Conservation (phyloP, 2,888 invertebrate species). For the Drosophila rellima region DNA sequence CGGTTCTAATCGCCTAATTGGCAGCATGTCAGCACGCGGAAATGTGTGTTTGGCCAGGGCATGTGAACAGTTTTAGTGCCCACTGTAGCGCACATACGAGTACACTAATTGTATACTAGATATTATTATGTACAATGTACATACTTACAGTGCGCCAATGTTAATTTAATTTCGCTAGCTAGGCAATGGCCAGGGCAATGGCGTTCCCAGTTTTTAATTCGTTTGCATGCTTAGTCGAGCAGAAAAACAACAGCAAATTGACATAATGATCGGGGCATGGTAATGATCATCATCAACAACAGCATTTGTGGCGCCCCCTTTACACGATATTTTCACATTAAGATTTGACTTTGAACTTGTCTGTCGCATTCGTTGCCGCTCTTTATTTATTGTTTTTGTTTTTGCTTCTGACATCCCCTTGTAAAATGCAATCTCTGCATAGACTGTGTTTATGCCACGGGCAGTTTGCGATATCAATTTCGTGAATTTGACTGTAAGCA, state of each 20-base stretch:
- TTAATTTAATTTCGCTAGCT: slow-evolving; percentile 73
- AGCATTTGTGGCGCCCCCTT: slow-evolving; percentile 57
- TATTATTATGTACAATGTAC: background rate
- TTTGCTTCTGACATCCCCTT: slow-evolving; percentile 14
- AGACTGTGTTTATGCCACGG: slow-evolving; percentile 3
- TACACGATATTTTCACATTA: slow-evolving; percentile 40
- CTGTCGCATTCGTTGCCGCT: slow-evolving; percentile 13
- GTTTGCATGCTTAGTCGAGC: slow-evolving; percentile 78
- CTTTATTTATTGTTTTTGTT: slow-evolving; percentile 18
- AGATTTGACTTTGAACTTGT: slow-evolving; percentile 66
- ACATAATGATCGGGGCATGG: slow-evolving; percentile 64
- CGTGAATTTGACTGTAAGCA: background rate
- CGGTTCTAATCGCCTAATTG: slow-evolving; percentile 70
- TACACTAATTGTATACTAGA: background rate
- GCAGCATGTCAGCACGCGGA: slow-evolving; percentile 65
- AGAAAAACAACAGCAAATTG: slow-evolving; percentile 73
- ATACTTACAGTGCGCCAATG: slow-evolving; percentile 44
- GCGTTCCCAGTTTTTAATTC: slow-evolving; percentile 68
- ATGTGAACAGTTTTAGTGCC: slow-evolving; percentile 31
- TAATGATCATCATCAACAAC: slow-evolving; percentile 43
- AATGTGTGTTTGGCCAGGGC: slow-evolving; percentile 57
- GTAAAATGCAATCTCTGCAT: slow-evolving; percentile 27
- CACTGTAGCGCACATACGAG: slow-evolving; percentile 26
- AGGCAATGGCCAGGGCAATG: slow-evolving; percentile 32
- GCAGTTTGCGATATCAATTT: background rate